These are phyloP conservation scores for Porites lutea DNA, from an alignment of 64 coral and sea anemone species.

Conservation along the genomic window DNA sequence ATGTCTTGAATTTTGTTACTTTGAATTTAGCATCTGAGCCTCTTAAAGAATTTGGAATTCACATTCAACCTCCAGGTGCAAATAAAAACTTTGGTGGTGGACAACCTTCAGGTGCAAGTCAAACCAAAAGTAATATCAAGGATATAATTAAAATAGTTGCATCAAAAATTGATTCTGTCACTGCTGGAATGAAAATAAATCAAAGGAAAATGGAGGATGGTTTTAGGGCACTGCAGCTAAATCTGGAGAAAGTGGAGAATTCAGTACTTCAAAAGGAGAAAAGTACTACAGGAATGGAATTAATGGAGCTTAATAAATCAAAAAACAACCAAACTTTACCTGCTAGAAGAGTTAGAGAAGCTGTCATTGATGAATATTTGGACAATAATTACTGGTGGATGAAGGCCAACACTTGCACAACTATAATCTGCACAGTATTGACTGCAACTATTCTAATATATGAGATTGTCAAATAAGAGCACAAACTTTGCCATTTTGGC, in stretches of 20 bases:
- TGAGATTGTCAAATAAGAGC: constrained; percentile 11
- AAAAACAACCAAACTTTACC: not conserved
- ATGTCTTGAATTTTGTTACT: constrained; percentile 47
- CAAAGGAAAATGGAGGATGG: not conserved
- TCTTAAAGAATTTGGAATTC: constrained; percentile 32
- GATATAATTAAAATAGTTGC: not conserved
- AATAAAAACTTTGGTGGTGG: not conserved
- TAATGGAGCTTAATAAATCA: not conserved
- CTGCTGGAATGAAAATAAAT: not conserved
- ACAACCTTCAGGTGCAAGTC: not conserved
- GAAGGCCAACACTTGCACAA: not conserved
- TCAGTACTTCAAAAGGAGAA: constrained; percentile 7
- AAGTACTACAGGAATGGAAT: not conserved
- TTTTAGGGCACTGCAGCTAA: not conserved
- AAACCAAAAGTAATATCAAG: not conserved
- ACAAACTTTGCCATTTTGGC: too few species aligned
- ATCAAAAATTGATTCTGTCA: constrained; percentile 37
- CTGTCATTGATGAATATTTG: not conserved
- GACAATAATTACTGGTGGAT: constrained; percentile 21
- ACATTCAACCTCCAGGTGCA: not conserved
- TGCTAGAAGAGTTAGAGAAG: not conserved
- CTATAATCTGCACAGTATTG: not conserved
- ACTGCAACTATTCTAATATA: constrained; percentile 10
- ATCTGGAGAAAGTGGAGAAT: not conserved
- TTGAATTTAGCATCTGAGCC: constrained; percentile 41